Evolutionary conservation across 2,888 invertebrate genomes (phyloP).

Genomic region (Acronicta aceris): DNA sequence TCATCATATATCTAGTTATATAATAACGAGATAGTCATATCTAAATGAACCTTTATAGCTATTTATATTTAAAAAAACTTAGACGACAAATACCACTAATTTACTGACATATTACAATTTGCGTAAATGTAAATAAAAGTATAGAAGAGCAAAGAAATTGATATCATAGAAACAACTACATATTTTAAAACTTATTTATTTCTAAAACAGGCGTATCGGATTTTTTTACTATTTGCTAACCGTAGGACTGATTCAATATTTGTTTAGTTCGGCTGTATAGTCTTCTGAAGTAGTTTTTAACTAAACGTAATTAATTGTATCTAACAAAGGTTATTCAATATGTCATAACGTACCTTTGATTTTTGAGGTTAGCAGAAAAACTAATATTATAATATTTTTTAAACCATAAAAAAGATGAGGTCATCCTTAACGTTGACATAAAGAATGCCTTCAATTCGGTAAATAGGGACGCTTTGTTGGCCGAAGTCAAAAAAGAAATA

Average conservation of each 20-base stretch:
- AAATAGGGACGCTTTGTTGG: no score
- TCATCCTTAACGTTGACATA: no score
- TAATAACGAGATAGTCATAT: neutral
- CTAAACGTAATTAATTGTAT: no score
- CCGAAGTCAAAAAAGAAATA: no score
- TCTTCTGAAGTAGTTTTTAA: no score
- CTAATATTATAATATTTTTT: no score
- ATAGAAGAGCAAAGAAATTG: conserved; percentile 26
- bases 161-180: conserved; percentile 21
- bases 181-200: conserved; percentile 14
- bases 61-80: conserved; percentile 17
- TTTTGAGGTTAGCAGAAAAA: no score
- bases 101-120: conserved; percentile 1
- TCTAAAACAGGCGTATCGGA: conserved; percentile 20
- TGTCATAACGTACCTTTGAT: no score
- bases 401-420: no score
- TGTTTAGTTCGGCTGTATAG: conserved; percentile 6
- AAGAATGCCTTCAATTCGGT: no score
- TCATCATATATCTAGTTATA: no score
- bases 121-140: conserved; percentile 22
- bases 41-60: conserved; percentile 16
- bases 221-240: conserved; percentile 4
- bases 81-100: neutral
- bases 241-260: conserved; percentile 24
- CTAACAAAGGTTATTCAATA: no score